Conservation (phyloP, 2,888 invertebrate species). For the Nemoura dubitans region DNA sequence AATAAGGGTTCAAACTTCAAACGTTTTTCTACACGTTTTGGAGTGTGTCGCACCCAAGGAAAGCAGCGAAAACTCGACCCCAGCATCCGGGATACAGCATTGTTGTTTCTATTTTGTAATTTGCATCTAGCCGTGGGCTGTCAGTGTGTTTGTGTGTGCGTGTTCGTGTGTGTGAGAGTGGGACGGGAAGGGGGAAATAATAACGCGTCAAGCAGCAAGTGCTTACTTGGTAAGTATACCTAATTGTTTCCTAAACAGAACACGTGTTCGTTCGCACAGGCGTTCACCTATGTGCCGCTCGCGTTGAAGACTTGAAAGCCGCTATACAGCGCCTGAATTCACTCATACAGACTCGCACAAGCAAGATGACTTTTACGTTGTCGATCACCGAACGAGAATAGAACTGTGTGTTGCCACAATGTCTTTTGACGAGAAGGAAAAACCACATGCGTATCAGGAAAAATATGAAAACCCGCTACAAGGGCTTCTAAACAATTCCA, state of each 20-base stretch:
- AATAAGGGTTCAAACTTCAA: too few relatives aligned
- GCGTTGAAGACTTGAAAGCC: background rate
- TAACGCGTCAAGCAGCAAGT: conserved; percentile 32
- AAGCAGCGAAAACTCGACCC: too few relatives aligned
- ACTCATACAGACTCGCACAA: background rate
- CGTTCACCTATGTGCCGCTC: background rate
- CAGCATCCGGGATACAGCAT: too few relatives aligned
- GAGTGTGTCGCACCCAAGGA: too few relatives aligned
- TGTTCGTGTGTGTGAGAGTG: too few relatives aligned
- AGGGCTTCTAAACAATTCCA: background rate
- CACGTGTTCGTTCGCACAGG: background rate
- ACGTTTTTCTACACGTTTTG: too few relatives aligned
- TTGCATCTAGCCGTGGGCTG: background rate
- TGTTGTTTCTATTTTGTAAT: background rate
- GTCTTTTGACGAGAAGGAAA: background rate
- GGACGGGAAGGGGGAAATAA: conserved; percentile 19
- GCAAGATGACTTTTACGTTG: background rate
- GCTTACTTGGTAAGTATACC: conserved; percentile 13
- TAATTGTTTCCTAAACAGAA: conserved; percentile 22
- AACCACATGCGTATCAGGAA: background rate
- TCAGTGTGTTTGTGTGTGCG: too few relatives aligned
- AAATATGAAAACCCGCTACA: background rate
- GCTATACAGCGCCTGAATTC: background rate
- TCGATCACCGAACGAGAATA: background rate
- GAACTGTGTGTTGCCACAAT: background rate